Evolutionary conservation across 2,797 vertebrate species (phyloP), one percentile per base, ranked within the genome.

Genomic region (Spheniscus humboldti): DNA sequence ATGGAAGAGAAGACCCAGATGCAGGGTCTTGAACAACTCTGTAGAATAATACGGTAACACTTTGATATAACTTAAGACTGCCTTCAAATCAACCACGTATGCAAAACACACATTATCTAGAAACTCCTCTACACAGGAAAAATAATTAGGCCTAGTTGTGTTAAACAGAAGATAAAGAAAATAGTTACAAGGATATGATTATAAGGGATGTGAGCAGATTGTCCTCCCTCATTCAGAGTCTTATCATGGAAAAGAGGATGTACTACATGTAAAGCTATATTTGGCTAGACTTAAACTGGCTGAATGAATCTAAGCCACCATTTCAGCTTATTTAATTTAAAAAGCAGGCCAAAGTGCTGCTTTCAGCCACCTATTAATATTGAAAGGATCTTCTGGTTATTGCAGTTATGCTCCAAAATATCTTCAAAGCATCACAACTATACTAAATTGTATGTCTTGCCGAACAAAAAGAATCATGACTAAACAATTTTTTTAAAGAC

Each of bases 351-450:
- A 76, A 96, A 92, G 68, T 35, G 45, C 75, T 92, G 72, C 78
- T 92, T 97, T 94, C 77, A 93, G 73, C 28, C 80, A 87, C 59
- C 48, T 85, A 87, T 85, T 96, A 92, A 88, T 86, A 94, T 57
- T 90, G 91, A 96, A 91, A 77, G 23, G 45, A 91, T 91, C 71
- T 91, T 82, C 64, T 89, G 75, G 56, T 79, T 94, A 83, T 88
- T 91, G 79, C 31, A 91, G 39, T 71, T 79, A 74, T n/a, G 64
- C 23, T 82, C n/a, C 14, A 52, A 82, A 93, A 78, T 82, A 39
- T 88, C 66, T 92, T 91, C 84, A 93, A 73, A 88, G 71, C 71
- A 69, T 55, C 73, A 90, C 24, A 85, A 62, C 31, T 68, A 27
- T 18, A 78, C 53, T 68, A 80, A 85, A 85, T 76, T 10, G 5